phyloP scores from a whole-genome alignment of 2,888 invertebrate species.

The Cheilosia vulpina region DNA sequence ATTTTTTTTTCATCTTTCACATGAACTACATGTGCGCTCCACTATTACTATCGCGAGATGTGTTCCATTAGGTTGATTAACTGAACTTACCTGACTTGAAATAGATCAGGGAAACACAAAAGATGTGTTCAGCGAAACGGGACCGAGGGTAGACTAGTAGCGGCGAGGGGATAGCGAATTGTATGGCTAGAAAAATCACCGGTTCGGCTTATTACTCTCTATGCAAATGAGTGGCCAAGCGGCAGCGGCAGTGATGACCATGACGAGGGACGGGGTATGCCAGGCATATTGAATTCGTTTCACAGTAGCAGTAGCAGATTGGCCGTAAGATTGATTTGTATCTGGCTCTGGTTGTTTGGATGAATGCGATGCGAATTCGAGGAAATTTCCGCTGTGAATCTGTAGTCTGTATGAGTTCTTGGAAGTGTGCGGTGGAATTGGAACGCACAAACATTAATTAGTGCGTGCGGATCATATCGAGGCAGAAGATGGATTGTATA shows the following conservation, averaged over 20 bases:
- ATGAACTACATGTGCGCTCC: constrained; percentile 55
- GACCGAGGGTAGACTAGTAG: background rate
- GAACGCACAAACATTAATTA: constrained; percentile 10
- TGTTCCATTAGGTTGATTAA: constrained; percentile 75
- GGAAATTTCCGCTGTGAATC: background rate
- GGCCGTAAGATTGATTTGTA: constrained; percentile 33
- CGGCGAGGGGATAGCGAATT: background rate
- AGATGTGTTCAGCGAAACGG: constrained; percentile 17
- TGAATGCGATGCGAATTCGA: background rate
- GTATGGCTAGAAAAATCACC: constrained; percentile 21
- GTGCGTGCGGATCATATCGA: background rate
- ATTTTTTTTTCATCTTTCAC: constrained; percentile 2
- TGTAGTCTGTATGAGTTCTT: constrained; percentile 14
- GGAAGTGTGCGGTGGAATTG: constrained; percentile 14
- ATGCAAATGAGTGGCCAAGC: constrained; percentile 28
- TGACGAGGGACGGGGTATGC: background rate
- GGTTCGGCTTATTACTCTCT: constrained; percentile 15
- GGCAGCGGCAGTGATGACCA: background rate
- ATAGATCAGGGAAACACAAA: constrained; percentile 53
- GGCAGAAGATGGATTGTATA: background rate
- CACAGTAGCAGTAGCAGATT: background rate
- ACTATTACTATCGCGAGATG: constrained; percentile 40
- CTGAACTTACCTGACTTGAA: constrained; percentile 67
- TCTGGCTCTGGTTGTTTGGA: background rate
- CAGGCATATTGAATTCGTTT: background rate